Evolutionary conservation across 2,113 vertebrate genomes (phyloP).

Genomic region (Bostrychus sinensis): DNA sequence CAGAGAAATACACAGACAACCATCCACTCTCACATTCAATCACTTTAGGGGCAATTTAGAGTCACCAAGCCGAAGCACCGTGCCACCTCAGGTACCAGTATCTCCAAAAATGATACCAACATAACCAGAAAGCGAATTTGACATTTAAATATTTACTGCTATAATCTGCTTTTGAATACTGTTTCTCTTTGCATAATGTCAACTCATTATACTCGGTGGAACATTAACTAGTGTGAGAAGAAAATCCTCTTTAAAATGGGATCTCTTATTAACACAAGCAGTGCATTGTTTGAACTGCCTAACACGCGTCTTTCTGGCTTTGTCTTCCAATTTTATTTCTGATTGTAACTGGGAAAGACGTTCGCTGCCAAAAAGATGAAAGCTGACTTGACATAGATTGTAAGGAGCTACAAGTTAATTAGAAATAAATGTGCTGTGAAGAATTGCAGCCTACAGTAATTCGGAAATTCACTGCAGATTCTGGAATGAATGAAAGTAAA

Average conservation of each 20-base stretch:
- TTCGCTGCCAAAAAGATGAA: not conserved
- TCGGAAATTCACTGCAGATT: conserved; percentile 7
- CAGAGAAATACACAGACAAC: too few relatives aligned
- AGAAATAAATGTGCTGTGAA: not conserved
- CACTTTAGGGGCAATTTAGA: too few relatives aligned
- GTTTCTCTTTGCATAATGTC: conserved; percentile 3
- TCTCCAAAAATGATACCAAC: too few relatives aligned
- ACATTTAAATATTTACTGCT: too few relatives aligned
- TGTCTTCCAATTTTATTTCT: not conserved
- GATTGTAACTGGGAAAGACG: not conserved
- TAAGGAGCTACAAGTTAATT: not conserved
- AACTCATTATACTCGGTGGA: conserved; percentile 26
- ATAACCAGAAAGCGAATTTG: too few relatives aligned
- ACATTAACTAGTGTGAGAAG: conserved; percentile 8
- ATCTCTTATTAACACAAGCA: not conserved
- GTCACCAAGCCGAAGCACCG: too few relatives aligned
- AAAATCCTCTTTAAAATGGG: not conserved
- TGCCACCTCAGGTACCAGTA: too few relatives aligned
- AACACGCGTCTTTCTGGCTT: not conserved
- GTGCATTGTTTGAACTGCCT: not conserved
- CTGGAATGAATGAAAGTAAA: too few relatives aligned
- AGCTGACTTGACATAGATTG: not conserved
- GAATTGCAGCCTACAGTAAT: not conserved
- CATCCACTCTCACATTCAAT: too few relatives aligned
- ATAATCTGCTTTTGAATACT: not conserved